These are phyloP conservation scores for Malthinus seriepunctatus DNA, from an alignment of 2,888 invertebrate species.

Conservation along the genomic window DNA sequence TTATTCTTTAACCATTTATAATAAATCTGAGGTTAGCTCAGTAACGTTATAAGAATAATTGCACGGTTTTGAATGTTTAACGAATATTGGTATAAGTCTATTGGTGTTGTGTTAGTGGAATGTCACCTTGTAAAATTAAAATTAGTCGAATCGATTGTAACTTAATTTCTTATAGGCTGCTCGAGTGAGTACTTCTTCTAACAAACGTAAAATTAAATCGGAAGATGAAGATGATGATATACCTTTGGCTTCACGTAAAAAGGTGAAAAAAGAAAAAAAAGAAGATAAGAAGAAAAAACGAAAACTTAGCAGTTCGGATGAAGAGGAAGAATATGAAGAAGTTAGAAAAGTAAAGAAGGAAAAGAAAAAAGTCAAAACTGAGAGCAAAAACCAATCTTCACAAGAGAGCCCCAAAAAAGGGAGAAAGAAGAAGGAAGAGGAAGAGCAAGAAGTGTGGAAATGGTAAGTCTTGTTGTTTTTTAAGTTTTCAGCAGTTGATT, in stretches of 20 bases:
- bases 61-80: neutral
- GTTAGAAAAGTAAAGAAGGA: constrained; percentile 64
- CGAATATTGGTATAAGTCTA: constrained; percentile 9
- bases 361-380: constrained; percentile 54
- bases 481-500: neutral
- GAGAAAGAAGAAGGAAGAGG: constrained; percentile 79
- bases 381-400: constrained; percentile 48
- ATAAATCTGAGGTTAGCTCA: no score
- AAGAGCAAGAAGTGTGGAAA: constrained; percentile 86
- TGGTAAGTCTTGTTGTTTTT: constrained; percentile 64
- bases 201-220: constrained; percentile 36
- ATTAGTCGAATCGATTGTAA: neutral
- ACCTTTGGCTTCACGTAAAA: constrained; percentile 70
- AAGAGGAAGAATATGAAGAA: constrained; percentile 62
- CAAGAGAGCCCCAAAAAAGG: constrained; percentile 61
- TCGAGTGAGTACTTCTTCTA: constrained; percentile 22
- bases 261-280: constrained; percentile 63
- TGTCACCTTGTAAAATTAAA: neutral
- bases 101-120: constrained; percentile 30
- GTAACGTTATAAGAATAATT: no score
- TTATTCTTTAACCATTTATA: no score
- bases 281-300: constrained; percentile 58
- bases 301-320: constrained; percentile 57
- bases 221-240: constrained; percentile 61
- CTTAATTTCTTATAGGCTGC: constrained; percentile 23